Base-by-base conservation (phyloP, 2,113 vertebrate genomes). In the Charina bottae region DNA sequence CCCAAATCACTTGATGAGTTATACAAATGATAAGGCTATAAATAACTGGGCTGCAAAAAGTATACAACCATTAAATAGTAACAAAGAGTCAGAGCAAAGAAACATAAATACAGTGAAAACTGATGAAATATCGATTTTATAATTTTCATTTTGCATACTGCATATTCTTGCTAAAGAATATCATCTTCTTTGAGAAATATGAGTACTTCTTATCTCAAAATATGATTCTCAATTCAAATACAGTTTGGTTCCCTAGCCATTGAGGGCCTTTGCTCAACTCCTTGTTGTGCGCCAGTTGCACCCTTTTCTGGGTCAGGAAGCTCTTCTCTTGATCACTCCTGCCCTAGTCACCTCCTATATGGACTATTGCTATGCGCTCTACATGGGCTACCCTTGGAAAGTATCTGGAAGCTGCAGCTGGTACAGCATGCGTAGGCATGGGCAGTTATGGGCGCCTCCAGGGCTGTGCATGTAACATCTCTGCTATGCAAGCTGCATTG, bases 101-200 rank as follows among this genome's bases (percentile, higher is more conserved):
- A 49, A 26, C 24, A 3, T 56, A 85, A 88, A 93, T 91, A 93
- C 89, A 83, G 10, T 13, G 12, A 95, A 93, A 93, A 58, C 7
- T 94, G 92, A 23, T 92, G 8, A 91, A 91, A 93, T 24, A 0
- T 2, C 42, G 55, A 88, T 1, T 86, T 93, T 28, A 85, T 54
- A 93, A 83, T 6, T 92, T 42, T 19, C 24, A 83, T 87, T 59
- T 83, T 24, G 62, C 6, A 59, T 87, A 13, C 3, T 89, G 0
- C 86, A 89, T 7, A 49, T 83, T 95, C 33, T 87, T 95, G 58
- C 3, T 88, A 87, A 17, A 15, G 90, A 93, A 7, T 1, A 91
- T 91, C 7, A 4, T 8, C 88, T 54, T 62, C 2, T 21, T 1
- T 85, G 17, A 88, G 0, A 1, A 1, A 85, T 93, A 92, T 0